A percentile compares a stretch with the other conserved stretches of the same genome.
These are phyloP conservation scores for Danio albolineatus DNA, from an alignment of 2,797 vertebrate genomes.

Conservation along the genomic window DNA sequence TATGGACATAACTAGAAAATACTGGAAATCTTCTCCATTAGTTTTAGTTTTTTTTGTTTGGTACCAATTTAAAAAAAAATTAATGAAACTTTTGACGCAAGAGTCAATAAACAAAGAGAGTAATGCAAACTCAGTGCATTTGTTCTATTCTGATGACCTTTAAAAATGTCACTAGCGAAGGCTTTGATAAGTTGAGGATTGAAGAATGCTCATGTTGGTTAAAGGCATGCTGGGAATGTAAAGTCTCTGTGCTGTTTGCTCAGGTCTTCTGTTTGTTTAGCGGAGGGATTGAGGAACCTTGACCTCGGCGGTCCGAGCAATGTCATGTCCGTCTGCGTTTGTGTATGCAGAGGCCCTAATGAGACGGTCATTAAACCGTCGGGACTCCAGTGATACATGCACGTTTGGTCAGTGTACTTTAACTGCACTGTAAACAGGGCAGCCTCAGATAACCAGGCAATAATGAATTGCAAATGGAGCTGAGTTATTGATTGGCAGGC, in stretches of 20 bases:
- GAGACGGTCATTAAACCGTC: slow-evolving; percentile 36
- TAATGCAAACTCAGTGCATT: slow-evolving; percentile 54
- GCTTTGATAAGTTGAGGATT: slow-evolving; percentile 41
- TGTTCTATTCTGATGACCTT: slow-evolving; percentile 78
- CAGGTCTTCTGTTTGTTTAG: slow-evolving; percentile 42
- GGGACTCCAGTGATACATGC: slow-evolving; percentile 38
- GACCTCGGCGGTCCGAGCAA: slow-evolving; percentile 61
- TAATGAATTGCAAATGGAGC: slow-evolving; percentile 88
- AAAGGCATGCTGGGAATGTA: slow-evolving; percentile 34
- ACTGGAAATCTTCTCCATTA: no score
- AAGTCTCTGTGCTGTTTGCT: slow-evolving; percentile 49
- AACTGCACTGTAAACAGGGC: slow-evolving; percentile 81
- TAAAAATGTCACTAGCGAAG: slow-evolving; percentile 76
- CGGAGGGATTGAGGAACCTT: slow-evolving; percentile 67
- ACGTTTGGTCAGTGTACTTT: slow-evolving; percentile 64
- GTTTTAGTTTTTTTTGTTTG: no score
- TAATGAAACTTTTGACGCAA: no score
- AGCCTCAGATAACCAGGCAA: slow-evolving; percentile 80
- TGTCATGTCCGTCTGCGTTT: slow-evolving; percentile 56
- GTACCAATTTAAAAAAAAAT: no score
- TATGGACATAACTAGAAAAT: no score
- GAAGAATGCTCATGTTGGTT: slow-evolving; percentile 28
- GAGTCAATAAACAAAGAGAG: not conserved
- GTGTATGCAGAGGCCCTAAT: slow-evolving; percentile 50
- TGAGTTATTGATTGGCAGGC: slow-evolving; percentile 82